Conservation (phyloP, 2,113 vertebrate species). For the Cavia porcellus region DNA sequence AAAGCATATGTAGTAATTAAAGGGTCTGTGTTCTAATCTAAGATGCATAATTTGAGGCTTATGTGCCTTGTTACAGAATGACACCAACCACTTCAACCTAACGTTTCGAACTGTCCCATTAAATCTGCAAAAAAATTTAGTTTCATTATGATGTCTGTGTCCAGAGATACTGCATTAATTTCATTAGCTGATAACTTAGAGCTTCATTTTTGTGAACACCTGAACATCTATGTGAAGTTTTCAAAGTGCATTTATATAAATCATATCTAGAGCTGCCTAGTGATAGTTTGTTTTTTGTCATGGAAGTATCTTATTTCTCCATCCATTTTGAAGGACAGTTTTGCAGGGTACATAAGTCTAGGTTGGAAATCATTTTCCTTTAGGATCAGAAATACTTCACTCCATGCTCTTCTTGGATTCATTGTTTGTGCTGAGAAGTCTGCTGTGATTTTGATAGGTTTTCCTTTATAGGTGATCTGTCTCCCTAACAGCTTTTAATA, state of each 20-base stretch:
- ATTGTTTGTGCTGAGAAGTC: too few relatives aligned
- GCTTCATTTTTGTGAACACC: not conserved
- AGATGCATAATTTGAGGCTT: not conserved
- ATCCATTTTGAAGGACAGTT: too few relatives aligned
- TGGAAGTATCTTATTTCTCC: too few relatives aligned
- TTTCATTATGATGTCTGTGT: not conserved
- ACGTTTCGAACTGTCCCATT: not conserved
- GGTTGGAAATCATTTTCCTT: too few relatives aligned
- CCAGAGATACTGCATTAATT: constrained; percentile 28
- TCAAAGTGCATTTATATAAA: not conserved
- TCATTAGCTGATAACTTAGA: not conserved
- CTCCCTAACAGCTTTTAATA: too few relatives aligned
- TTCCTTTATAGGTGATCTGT: too few relatives aligned
- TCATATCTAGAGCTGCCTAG: not conserved
- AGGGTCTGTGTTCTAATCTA: not conserved
- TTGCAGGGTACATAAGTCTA: too few relatives aligned
- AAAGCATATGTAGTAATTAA: not conserved
- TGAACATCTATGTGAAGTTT: constrained; percentile 1
- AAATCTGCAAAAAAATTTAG: not conserved
- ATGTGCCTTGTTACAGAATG: not conserved
- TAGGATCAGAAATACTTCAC: too few relatives aligned
- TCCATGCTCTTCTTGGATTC: too few relatives aligned
- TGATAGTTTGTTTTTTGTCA: too few relatives aligned
- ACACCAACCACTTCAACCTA: not conserved
- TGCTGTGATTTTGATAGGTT: too few relatives aligned